Percentiles rank a stretch among this genome's conserved stretches.
These are phyloP conservation scores for Gastrophysa polygoni DNA, from an alignment of 2,888 invertebrate species.

Conservation along the genomic window DNA sequence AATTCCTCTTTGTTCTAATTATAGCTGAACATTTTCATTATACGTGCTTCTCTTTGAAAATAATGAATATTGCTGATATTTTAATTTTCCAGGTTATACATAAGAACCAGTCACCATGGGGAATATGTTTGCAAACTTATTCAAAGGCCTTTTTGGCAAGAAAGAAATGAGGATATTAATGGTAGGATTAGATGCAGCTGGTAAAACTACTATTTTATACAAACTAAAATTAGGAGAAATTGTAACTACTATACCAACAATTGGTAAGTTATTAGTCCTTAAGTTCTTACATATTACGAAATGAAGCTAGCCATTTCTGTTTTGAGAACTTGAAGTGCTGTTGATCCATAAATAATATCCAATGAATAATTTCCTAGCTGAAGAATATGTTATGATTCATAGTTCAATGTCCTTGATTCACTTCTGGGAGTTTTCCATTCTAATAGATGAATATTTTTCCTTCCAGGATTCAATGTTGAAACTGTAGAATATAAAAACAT, in stretches of 20 bases:
- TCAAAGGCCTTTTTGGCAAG: slow-evolving; percentile 99
- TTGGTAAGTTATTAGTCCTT: slow-evolving; percentile 82
- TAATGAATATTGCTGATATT: neutral
- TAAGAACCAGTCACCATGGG: slow-evolving; percentile 81
- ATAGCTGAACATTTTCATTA: slow-evolving; percentile 33
- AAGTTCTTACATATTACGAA: too few relatives aligned
- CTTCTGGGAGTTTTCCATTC: slow-evolving; percentile 12
- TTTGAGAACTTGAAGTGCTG: neutral
- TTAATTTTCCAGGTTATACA: slow-evolving; percentile 38
- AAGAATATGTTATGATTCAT: slow-evolving; percentile 23
- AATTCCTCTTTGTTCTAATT: slow-evolving; percentile 52
- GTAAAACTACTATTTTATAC: slow-evolving; percentile 99
- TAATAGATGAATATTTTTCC: slow-evolving; percentile 7
- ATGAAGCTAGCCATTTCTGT: neutral
- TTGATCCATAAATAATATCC: neutral
- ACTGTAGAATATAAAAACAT: slow-evolving; percentile 99
- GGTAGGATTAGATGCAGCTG: slow-evolving; percentile 99
- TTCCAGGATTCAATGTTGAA: slow-evolving; percentile 95
- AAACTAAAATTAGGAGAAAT: slow-evolving; percentile 99
- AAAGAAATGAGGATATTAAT: slow-evolving; percentile 99
- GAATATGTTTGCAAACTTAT: slow-evolving; percentile 95
- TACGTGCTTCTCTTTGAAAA: slow-evolving; percentile 5
- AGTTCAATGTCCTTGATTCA: slow-evolving; percentile 35
- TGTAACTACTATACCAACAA: slow-evolving; percentile 99
- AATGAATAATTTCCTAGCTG: neutral